Conservation (phyloP, 1,140 invertebrate species). For the Calephelis virginiensis region DNA sequence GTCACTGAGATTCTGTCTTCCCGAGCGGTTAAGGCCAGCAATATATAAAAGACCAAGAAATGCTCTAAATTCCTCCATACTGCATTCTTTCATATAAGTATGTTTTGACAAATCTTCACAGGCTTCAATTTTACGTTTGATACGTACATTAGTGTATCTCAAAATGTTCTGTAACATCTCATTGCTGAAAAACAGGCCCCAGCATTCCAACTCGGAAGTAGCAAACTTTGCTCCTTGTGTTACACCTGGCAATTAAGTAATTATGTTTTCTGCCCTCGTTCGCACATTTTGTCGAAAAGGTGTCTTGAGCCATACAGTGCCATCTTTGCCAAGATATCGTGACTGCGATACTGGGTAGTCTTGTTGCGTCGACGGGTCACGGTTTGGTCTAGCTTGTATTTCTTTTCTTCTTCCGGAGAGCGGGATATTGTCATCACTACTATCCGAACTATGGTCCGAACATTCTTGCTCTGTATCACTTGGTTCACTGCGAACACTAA, state of each 20-base stretch:
- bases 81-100: neutral
- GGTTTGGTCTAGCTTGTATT: too few relatives aligned
- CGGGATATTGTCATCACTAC: constrained; percentile 3
- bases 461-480: constrained; percentile 18
- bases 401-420: too few relatives aligned
- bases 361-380: too few relatives aligned
- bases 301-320: constrained; percentile 11
- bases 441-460: neutral
- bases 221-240: constrained; percentile 15
- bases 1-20: constrained; percentile 10
- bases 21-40: constrained; percentile 17
- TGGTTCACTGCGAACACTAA: constrained; percentile 6
- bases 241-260: constrained; percentile 25
- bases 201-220: constrained; percentile 16
- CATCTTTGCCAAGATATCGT: too few relatives aligned
- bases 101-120: neutral
- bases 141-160: too few relatives aligned
- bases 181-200: constrained; percentile 12
- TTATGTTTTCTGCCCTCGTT: constrained; percentile 25
- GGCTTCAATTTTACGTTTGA: too few relatives aligned
- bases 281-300: constrained; percentile 28
- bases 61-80: neutral
- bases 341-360: too few relatives aligned
- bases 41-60: constrained; percentile 23
- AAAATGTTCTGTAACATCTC: neutral